These are phyloP conservation scores for Saccostrea cuccullata DNA, from an alignment of 1,140 invertebrate genomes.

Conservation along the genomic window DNA sequence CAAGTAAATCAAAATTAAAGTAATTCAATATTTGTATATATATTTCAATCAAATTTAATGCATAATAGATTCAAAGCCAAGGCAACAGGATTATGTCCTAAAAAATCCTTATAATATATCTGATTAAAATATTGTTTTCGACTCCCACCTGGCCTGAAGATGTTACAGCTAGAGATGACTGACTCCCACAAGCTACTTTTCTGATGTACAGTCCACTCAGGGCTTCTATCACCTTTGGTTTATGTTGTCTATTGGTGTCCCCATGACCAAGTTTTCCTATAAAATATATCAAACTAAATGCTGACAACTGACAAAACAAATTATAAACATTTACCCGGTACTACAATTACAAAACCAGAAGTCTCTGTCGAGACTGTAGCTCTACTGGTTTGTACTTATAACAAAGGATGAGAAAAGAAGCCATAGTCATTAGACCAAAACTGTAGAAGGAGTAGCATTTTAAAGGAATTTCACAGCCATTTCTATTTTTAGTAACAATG, in stretches of 20 bases:
- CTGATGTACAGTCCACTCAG: constrained; percentile 91
- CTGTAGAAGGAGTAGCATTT: no score
- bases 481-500: no score
- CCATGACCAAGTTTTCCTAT: constrained; percentile 78
- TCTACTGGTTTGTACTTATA: no score
- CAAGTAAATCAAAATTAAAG: no score
- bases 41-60: not conserved
- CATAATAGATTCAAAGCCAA: not conserved
- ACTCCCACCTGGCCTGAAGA: constrained; percentile 83
- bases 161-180: constrained; percentile 95
- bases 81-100: not conserved
- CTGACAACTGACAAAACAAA: not conserved
- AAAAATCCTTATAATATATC: no score
- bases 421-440: no score
- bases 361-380: no score
- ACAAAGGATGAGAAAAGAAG: no score
- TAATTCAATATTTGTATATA: no score
- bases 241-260: constrained; percentile 77
- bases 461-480: no score
- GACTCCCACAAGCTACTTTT: constrained; percentile 96
- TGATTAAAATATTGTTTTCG: not conserved
- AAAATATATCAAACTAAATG: not conserved
- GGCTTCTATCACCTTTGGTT: constrained; percentile 93
- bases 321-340: not conserved
- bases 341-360: not conserved